A percentile compares a stretch with the other conserved stretches of the same genome.
These are phyloP conservation scores for Xenentodon cancila DNA, from an alignment of 2,797 vertebrate genomes.

Conservation along the genomic window DNA sequence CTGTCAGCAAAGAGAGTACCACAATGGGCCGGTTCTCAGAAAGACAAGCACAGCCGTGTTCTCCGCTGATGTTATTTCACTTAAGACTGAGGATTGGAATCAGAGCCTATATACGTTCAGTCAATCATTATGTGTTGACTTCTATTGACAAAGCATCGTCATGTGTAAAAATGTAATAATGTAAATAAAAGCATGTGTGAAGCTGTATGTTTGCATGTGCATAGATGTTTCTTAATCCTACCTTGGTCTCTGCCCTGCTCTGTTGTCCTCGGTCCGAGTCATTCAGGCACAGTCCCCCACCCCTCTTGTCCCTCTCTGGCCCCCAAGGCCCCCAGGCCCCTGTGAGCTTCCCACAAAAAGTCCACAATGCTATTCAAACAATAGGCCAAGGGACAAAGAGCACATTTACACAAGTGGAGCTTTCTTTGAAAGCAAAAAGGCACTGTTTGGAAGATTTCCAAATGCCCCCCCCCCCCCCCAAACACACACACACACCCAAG, in stretches of 20 bases:
- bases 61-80: slow-evolving; percentile 23
- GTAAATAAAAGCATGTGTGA: slow-evolving; percentile 11
- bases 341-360: slow-evolving; percentile 85
- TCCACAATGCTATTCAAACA: slow-evolving; percentile 92
- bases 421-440: slow-evolving; percentile 89
- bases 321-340: slow-evolving; percentile 78
- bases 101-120: not conserved
- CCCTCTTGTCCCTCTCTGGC: slow-evolving; percentile 81
- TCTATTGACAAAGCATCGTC: slow-evolving; percentile 1
- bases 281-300: slow-evolving; percentile 71
- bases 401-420: slow-evolving; percentile 92
- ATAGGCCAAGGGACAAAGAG: slow-evolving; percentile 89
- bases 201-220: slow-evolving; percentile 23
- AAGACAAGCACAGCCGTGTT: slow-evolving; percentile 16
- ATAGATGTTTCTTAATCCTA: slow-evolving; percentile 60
- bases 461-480: slow-evolving; percentile 32
- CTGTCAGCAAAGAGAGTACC: slow-evolving; percentile 31
- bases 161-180: not conserved
- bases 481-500: not conserved
- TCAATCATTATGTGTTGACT: slow-evolving; percentile 1
- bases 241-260: slow-evolving; percentile 47
- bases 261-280: slow-evolving; percentile 62
- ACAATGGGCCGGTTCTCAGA: slow-evolving; percentile 32
- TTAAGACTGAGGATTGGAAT: slow-evolving; percentile 4
- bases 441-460: slow-evolving; percentile 89